Percentiles rank a stretch among this genome's conserved stretches.
Conservation (phyloP, 2,888 invertebrate species). For the Chymomyza procnemis region DNA sequence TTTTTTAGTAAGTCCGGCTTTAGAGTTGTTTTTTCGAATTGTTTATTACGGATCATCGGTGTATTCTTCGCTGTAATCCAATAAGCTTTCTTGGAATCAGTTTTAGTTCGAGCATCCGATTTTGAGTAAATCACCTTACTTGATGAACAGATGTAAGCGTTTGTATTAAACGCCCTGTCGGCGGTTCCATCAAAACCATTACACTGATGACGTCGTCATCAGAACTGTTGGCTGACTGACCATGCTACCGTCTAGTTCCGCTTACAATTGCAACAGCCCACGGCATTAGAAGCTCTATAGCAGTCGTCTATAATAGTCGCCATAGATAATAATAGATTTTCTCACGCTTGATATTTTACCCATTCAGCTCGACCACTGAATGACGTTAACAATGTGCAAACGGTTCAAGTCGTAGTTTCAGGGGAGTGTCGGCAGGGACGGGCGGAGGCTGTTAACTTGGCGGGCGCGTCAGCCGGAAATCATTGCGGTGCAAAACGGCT, state of each 20-base stretch:
- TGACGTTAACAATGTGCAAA: slow-evolving; percentile 71
- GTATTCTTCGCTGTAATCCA: too few species aligned
- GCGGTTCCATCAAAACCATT: slow-evolving; percentile 18
- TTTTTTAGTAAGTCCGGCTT: too few species aligned
- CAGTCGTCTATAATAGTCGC: slow-evolving; percentile 28
- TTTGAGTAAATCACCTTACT: not conserved
- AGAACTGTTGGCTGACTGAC: slow-evolving; percentile 32
- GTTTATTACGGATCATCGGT: too few species aligned
- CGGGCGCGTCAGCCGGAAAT: slow-evolving; percentile 67
- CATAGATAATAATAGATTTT: slow-evolving; percentile 74
- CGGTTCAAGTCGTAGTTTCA: slow-evolving; percentile 10
- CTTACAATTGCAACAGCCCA: slow-evolving; percentile 48
- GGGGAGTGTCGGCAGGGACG: not conserved
- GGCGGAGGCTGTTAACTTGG: slow-evolving; percentile 5
- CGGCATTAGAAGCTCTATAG: slow-evolving; percentile 46
- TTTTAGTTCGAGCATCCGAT: not conserved
- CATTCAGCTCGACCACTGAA: slow-evolving; percentile 45
- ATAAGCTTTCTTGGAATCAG: too few species aligned
- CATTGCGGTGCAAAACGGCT: slow-evolving; percentile 58
- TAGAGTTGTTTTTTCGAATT: too few species aligned
- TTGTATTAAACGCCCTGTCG: not conserved
- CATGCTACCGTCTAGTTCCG: slow-evolving; percentile 62
- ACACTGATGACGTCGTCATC: slow-evolving; percentile 56
- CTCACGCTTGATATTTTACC: slow-evolving; percentile 72
- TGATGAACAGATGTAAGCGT: too few species aligned